These are phyloP conservation scores for Pampusana beccarii DNA, from an alignment of 2,113 vertebrate species.

Conservation along the genomic window DNA sequence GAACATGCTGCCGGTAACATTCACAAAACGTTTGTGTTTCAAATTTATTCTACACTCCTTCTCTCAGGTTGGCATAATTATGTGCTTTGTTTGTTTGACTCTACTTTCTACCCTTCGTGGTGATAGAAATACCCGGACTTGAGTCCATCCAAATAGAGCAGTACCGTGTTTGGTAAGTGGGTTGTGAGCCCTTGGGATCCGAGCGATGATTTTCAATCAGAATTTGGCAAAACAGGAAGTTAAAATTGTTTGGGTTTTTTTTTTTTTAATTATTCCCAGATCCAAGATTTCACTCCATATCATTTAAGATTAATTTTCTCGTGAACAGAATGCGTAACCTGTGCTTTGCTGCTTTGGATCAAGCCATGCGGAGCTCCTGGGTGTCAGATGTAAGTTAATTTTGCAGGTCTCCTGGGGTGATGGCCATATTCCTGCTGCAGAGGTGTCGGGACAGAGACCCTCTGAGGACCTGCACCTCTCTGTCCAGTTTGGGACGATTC, in stretches of 20 bases:
- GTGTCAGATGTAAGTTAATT: background rate
- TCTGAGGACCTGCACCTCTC: background rate
- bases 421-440: background rate
- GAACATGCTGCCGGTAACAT: background rate
- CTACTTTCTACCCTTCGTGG: background rate
- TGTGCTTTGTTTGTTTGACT: background rate
- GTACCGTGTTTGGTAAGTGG: background rate
- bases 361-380: fast-evolving
- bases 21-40: background rate
- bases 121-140: background rate
- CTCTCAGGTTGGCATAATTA: background rate
- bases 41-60: background rate
- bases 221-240: background rate
- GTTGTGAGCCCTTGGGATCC: background rate
- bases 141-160: background rate
- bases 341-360: background rate
- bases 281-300: background rate
- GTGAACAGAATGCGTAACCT: background rate
- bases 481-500: background rate
- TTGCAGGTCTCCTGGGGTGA: background rate
- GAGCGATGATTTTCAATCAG: background rate
- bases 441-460: background rate
- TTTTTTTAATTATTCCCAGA: background rate
- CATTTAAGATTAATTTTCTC: background rate
- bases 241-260: background rate